Evolutionary conservation across 2,888 invertebrate species (phyloP), one percentile per base, ranked within the genome.

Genomic region (Apamea sordens): DNA sequence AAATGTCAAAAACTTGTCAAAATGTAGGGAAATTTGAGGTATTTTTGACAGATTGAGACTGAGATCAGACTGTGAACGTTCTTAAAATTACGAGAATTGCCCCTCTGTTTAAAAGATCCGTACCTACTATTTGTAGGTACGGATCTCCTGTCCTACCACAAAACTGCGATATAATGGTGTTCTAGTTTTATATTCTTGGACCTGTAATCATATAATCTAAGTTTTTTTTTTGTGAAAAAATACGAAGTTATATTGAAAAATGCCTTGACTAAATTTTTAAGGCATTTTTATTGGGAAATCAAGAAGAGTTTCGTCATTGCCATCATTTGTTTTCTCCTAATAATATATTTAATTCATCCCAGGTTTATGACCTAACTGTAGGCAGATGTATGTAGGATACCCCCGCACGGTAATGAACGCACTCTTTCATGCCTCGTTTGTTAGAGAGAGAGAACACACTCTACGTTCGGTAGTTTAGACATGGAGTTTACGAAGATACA

Each of bases 361-460:
- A 36, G 8, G 15, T 56, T 36, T 56, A 1, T 18, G 32, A 59
- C 36, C 10, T 53, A 41, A 21, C 10, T 32, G 32, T 71, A 71
- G 61, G 41, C 18, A 67, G 32, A 67, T 73, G 28, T 67, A 56
- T 73, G 41, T 69, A 50, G 47, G 68, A 76, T 41, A 72, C n/a
- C 7, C 44, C 32, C 56, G 76, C 76, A 65, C 32, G 36, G 75
- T 73, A 76, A 79, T 82, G 73, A 65, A 56, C 59, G 36, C 36
- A 61, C 53, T 74, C 50, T 77, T 73, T 73, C n/a, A 32, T 41
- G 28, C 2, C 67, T 63, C 28, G 10, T 63, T 79, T 73, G 44
- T 69, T 32, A 69, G 56, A 56, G 56, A 56, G 53, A 53, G 3
- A 56, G 7, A 50, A 21, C 18, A 56, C 24, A 24, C 10, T 18